phyloP scores from a whole-genome alignment of 35 echinoderm and acorn worm species.

The Diadema setosum region DNA sequence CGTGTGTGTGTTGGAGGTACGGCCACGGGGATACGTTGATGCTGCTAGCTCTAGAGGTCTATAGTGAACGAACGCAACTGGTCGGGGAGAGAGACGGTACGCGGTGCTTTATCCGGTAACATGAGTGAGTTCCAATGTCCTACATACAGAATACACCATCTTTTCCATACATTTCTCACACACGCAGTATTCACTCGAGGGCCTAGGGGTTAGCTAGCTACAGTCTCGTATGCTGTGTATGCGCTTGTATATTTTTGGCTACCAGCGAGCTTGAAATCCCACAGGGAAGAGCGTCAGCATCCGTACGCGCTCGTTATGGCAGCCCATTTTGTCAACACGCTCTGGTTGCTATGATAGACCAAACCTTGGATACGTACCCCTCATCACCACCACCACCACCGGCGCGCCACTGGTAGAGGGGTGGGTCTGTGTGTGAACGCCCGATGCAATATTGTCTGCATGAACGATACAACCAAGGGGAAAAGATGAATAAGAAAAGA shows the following conservation, averaged over 20 bases:
- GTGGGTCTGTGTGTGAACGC: neutral
- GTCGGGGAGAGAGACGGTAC: too few relatives aligned
- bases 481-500: neutral
- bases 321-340: neutral
- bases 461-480: neutral
- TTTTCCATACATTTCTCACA: neutral
- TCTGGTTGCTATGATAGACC: constrained; percentile 5
- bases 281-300: neutral
- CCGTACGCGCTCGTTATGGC: neutral
- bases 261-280: neutral
- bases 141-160: neutral
- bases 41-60: too few relatives aligned
- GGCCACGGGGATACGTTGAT: too few relatives aligned
- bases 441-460: neutral
- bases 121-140: neutral
- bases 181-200: neutral
- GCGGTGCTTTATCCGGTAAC: too few relatives aligned
- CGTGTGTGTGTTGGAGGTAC: too few relatives aligned
- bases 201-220: too few relatives aligned
- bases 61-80: too few relatives aligned
- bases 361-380: neutral
- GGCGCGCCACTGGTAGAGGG: neutral
- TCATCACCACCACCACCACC: neutral
- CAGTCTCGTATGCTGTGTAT: too few relatives aligned
- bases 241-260: neutral